Base-by-base conservation (phyloP, 2,888 invertebrate species). In the Lycocerus yunnanus region DNA sequence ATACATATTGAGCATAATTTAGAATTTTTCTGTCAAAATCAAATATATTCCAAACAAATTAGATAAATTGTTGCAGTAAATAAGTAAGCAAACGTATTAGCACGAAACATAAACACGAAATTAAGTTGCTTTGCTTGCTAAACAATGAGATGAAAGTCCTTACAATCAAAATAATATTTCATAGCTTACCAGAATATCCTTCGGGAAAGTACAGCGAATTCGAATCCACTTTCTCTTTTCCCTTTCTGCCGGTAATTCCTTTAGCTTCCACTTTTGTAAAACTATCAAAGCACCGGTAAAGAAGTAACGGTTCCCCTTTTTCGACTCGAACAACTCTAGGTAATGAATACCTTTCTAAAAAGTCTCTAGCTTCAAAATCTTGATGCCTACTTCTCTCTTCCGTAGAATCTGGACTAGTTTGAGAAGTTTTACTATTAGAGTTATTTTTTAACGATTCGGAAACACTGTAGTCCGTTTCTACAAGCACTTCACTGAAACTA, bases 181-280 rank as follows among this genome's bases (percentile, higher is more conserved):
- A n/a, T 24, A 3, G 65, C 90, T 89, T 80, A 92, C 92, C 92
- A 86, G 91, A 90, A 86, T 92, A 92, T 79, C 91, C 91, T 84
- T 92, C 92, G 78, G 92, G 92, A 84, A 92, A 91, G 81, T 90
- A 91, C 77, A 92, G 85, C 72, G 90, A 88, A 78, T 90, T 90
- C 15, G 90, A 90, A 14, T 90, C 90, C 78, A 89, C 83, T 83
- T 82, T 90, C 69, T 84, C 84, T 74, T 83, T 90, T 68, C 90
- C 90, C 79, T 90, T 90, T 85, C 90, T 90, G 72, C 89, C 89
- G 10, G 88, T 85, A 77, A 90, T 82, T 69, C 91, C 90, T 70
- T 90, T 90, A 10, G 91, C 92, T 84, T 91, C 90, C 78, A 92
- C 91, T 81, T 92, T 88, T 83, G 91, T 88, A 81, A 90, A 91